phyloP scores from a whole-genome alignment of 2,113 vertebrate genomes.

The Channa argus region DNA sequence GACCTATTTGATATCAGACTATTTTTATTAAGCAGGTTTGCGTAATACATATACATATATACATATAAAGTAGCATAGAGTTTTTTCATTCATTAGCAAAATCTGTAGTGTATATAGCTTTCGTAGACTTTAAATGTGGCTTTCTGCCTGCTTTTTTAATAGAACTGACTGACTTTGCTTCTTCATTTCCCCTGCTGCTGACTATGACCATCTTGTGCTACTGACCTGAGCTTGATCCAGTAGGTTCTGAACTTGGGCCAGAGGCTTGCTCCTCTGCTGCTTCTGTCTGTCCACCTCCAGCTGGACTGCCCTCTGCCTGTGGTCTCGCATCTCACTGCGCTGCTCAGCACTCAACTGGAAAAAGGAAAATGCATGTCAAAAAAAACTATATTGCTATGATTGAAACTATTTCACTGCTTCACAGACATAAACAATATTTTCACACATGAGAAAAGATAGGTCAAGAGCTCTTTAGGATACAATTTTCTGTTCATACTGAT shows the following conservation, averaged over 20 bases:
- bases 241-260: constrained; percentile 86
- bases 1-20: constrained; percentile 15
- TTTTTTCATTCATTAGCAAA: background rate
- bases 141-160: background rate
- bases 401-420: background rate
- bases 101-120: background rate
- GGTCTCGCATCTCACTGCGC: constrained; percentile 86
- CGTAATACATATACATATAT: too few species aligned
- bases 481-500: background rate
- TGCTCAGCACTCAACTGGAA: constrained; percentile 88
- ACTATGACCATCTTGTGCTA: background rate
- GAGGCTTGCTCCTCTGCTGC: constrained; percentile 78
- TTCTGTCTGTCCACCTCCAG: constrained; percentile 81
- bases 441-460: background rate
- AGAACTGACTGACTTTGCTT: background rate
- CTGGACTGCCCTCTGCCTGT: constrained; percentile 86
- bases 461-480: background rate
- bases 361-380: constrained; percentile 6
- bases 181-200: background rate
- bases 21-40: too few species aligned
- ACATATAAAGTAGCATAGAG: background rate
- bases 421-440: background rate
- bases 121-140: background rate
- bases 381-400: background rate
- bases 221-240: constrained; percentile 87